Base-by-base conservation (phyloP, 2,888 invertebrate species). In the Endotricha flammealis region DNA sequence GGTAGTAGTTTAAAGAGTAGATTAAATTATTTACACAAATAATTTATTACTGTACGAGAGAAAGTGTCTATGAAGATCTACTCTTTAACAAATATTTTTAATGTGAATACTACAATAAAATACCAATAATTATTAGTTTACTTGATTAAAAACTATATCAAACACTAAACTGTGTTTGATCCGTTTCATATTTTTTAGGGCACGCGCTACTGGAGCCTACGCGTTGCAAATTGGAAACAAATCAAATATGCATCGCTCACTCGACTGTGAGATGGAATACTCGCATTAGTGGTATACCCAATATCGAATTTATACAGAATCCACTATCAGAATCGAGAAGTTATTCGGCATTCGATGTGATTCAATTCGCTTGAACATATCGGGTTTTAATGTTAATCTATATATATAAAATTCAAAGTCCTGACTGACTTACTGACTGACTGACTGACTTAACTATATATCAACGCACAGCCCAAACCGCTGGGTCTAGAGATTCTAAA, bases 181-280 rank as follows among this genome's bases (percentile, higher is more conserved):
- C 58, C 57, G 38, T 38, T 41, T 56, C 59, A 63, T 63, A 61
- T 68, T 73, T 76, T 78, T 75, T 68, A 59, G 57, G 48, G 59
- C 57, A 61, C 65, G 59, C 53, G 49, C 48, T 51, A 29, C 44
- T 42, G 44, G 51, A 57, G 58, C 55, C 50, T 54, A 69, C 62
- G 61, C 59, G 62, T 67, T 70, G 75, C 72, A 74, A 77, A 79
- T 79, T 78, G 77, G 73, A 75, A 79, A 78, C 79, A 79, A 80
- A 82, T 81, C 80, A 81, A 81, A 81, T 82, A 82, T 82, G 79
- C 79, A 78, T 74, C 74, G 74, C 54, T 61, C 77, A 70, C 64
- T 65, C 72, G 70, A 72, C 75, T 74, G 71, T 75, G 78, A 77
- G 79, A 80, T 80, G 70, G 75, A 76, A 78, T 78, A 73, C 69